phyloP scores from a whole-genome alignment of 2,797 vertebrate genomes.

The Lagorchestes hirsutus region DNA sequence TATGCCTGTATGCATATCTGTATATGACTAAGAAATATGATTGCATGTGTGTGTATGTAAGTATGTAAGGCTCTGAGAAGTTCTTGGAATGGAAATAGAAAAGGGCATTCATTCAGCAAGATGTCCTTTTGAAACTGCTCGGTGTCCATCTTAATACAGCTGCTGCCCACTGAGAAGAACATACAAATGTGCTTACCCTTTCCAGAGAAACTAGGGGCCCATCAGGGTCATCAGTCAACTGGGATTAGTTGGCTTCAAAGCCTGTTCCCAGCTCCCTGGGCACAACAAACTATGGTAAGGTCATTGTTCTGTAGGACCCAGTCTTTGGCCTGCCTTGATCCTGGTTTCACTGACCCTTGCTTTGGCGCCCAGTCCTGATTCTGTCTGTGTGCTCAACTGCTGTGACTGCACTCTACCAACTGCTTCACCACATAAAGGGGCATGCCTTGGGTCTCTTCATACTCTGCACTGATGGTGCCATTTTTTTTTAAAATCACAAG shows the following conservation, averaged over 20 bases:
- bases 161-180: background rate
- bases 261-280: background rate
- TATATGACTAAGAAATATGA: background rate
- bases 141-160: background rate
- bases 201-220: background rate
- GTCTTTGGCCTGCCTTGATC: background rate
- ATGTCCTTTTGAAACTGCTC: conserved; percentile 48
- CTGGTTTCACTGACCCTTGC: background rate
- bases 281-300: background rate
- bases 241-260: background rate
- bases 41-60: background rate
- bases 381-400: background rate
- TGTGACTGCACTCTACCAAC: background rate
- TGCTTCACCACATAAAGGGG: background rate
- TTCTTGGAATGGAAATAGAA: conserved; percentile 41
- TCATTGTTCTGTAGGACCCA: background rate
- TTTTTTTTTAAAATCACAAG: background rate
- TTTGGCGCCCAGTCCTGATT: background rate
- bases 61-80: conserved; percentile 3
- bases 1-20: background rate
- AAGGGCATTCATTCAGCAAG: conserved; percentile 27
- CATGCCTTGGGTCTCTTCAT: background rate
- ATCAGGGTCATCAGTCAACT: background rate
- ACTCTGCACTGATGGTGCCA: background rate
- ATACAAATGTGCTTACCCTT: background rate